phyloP scores from a whole-genome alignment of 2,888 invertebrate genomes.

The Chloroclysta siterata region DNA sequence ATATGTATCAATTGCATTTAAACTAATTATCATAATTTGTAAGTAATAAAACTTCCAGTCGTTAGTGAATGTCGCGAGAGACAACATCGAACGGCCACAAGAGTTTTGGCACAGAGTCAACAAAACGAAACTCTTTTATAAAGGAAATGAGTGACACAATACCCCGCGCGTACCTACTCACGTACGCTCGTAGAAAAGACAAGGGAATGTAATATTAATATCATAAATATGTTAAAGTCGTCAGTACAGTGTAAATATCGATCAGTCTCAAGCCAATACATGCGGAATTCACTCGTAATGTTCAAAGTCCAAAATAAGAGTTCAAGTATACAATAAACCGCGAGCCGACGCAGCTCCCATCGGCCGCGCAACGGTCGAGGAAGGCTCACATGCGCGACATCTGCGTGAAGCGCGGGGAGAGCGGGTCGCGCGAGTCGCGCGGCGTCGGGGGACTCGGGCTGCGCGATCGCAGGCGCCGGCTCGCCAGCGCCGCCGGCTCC shows the following conservation, averaged over 20 bases:
- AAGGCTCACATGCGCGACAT: constrained; percentile 78
- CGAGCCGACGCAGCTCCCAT: no score
- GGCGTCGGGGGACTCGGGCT: constrained; percentile 90
- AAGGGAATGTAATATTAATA: constrained; percentile 25
- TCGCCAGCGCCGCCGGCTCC: constrained; percentile 83
- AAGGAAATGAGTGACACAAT: neutral
- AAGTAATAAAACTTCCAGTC: neutral
- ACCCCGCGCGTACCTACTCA: neutral
- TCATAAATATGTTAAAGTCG: constrained; percentile 50
- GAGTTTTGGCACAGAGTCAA: constrained; percentile 8
- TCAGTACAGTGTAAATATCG: constrained; percentile 66
- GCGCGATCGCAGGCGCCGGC: constrained; percentile 64
- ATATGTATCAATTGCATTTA: no score
- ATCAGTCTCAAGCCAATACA: constrained; percentile 80
- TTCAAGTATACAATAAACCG: neutral
- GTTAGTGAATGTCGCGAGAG: neutral
- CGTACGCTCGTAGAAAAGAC: neutral
- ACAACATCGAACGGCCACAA: neutral
- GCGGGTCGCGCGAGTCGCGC: constrained; percentile 87
- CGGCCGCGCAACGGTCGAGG: no score
- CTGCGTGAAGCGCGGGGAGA: constrained; percentile 85
- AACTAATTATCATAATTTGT: no score
- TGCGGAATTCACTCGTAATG: constrained; percentile 58
- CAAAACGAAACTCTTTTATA: neutral
- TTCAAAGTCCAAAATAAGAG: neutral